Base-by-base conservation (phyloP, 2,797 vertebrate genomes). In the Parauchenoglanis ngamensis region DNA sequence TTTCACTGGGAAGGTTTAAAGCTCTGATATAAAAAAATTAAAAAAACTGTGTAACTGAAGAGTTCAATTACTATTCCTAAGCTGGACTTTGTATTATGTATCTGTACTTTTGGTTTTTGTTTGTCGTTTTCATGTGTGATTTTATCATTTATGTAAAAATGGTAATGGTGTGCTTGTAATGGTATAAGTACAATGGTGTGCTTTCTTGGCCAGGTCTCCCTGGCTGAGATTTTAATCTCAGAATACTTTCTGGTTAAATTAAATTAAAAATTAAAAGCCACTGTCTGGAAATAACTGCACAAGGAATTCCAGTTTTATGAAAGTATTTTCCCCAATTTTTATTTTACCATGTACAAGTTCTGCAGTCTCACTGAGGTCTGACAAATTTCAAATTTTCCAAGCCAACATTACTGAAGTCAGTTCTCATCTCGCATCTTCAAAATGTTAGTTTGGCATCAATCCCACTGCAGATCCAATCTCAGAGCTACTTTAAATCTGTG, bases 71-170 rank as follows among this genome's bases (percentile, higher is more conserved):
- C 7, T 57, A 77, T 46, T 56, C 59, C 44, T 77, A 44, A 67
- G 1, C 70, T 87, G 68, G n/a, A 76, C 80, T 72, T 83, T 72
- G 31, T 49, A 59, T 75, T 49, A 75, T 72, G 31, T 61, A 59
- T 63, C 44, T 78, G 17, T 23, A 21, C 28, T 35, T 54, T 52
- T 54, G 5, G 23, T 12, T 17, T 15, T 8, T 76, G 13, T 28
- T 17, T 76, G 2, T 61, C 35, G 49, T 44, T 83, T 19, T 49
- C 19, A 0, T 40, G 67, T 83, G 19, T 76, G 56, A 25, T 83
- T 76, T 35, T 35, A 35, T 35, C 35, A 35, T 35, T 35, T 35
- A 35, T 35, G 35, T 35, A 35, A 35, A 35, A 35, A 35, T 35
- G 35, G 35, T 35, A 35, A 35, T 35, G 35, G 1, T 35, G 35